Evolutionary conservation across 2,888 invertebrate genomes (phyloP).

Genomic region (Monopis laevigella): DNA sequence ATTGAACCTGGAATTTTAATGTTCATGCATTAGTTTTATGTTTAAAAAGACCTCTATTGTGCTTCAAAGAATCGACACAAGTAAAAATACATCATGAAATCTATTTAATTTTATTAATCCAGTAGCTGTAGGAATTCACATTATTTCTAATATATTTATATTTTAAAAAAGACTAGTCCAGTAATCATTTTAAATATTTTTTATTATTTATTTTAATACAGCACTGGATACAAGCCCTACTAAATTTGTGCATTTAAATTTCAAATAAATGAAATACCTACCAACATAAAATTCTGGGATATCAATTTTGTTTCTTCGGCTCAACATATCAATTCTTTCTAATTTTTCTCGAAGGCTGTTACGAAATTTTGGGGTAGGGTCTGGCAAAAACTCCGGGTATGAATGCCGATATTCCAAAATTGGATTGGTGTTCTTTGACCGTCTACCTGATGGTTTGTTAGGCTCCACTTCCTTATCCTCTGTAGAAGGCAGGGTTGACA

Average conservation of each 20-base stretch:
- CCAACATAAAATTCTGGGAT: slow-evolving; percentile 99
- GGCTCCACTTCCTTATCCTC: slow-evolving; percentile 21
- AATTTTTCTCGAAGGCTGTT: slow-evolving; percentile 86
- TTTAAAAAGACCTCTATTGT: too few species aligned
- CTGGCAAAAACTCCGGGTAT: slow-evolving; percentile 94
- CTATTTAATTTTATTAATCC: too few species aligned
- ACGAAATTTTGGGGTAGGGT: slow-evolving; percentile 79
- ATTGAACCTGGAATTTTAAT: slow-evolving; percentile 79
- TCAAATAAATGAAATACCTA: slow-evolving; percentile 43
- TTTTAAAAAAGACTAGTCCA: too few species aligned
- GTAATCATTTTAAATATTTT: too few species aligned
- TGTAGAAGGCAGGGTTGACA: slow-evolving; percentile 37
- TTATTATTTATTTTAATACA: too few species aligned
- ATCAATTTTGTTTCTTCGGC: slow-evolving; percentile 79
- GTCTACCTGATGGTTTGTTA: slow-evolving; percentile 20
- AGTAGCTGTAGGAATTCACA: too few species aligned
- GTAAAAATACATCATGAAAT: too few species aligned
- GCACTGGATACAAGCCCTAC: too few species aligned
- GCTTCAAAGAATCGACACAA: too few species aligned
- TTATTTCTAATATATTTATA: too few species aligned
- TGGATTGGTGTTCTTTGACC: slow-evolving; percentile 25
- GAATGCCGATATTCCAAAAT: slow-evolving; percentile 71
- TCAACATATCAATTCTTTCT: slow-evolving; percentile 93
- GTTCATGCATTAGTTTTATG: too few species aligned
- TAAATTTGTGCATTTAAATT: not conserved